These are phyloP conservation scores for Alosa sapidissima DNA, from an alignment of 2,797 vertebrate species.

Conservation along the genomic window DNA sequence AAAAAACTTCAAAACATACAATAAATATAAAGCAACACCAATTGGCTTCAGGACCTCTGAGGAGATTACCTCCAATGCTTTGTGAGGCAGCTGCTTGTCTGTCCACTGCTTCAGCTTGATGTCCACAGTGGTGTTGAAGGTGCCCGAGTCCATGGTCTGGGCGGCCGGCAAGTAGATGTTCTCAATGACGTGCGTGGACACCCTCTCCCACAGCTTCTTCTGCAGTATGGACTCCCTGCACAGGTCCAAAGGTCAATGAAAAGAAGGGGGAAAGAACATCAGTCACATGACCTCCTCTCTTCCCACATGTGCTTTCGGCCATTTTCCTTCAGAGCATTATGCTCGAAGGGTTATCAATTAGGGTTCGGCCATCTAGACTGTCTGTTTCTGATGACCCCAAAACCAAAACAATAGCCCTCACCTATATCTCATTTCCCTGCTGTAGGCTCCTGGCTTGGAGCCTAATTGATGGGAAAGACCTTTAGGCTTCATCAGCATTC, in stretches of 20 bases:
- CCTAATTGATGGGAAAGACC: not conserved
- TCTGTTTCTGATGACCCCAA: not conserved
- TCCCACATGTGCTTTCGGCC: not conserved
- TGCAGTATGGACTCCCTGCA: slow-evolving; percentile 95
- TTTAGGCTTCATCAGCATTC: slow-evolving; percentile 12
- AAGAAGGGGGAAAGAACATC: not conserved
- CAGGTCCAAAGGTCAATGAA: slow-evolving; percentile 29
- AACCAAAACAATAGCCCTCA: not conserved
- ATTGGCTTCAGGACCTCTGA: not conserved
- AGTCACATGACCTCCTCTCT: not conserved
- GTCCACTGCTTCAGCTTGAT: slow-evolving; percentile 99
- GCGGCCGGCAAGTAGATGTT: slow-evolving; percentile 98
- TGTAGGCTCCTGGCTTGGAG: not conserved
- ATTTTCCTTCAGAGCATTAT: not conserved
- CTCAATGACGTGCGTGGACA: slow-evolving; percentile 97
- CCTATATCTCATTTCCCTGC: not conserved
- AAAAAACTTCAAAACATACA: too few species aligned
- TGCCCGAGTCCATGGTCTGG: slow-evolving; percentile 93
- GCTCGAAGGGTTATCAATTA: not conserved
- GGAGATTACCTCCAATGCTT: slow-evolving; percentile 89
- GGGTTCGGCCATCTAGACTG: not conserved
- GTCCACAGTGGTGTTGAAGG: slow-evolving; percentile 97
- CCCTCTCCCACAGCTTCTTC: slow-evolving; percentile 94
- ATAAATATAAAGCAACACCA: not conserved
- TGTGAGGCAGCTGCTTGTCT: slow-evolving; percentile 97